These are phyloP conservation scores for Tromatobia lineatoria DNA, from an alignment of 2,888 invertebrate species.

Conservation along the genomic window DNA sequence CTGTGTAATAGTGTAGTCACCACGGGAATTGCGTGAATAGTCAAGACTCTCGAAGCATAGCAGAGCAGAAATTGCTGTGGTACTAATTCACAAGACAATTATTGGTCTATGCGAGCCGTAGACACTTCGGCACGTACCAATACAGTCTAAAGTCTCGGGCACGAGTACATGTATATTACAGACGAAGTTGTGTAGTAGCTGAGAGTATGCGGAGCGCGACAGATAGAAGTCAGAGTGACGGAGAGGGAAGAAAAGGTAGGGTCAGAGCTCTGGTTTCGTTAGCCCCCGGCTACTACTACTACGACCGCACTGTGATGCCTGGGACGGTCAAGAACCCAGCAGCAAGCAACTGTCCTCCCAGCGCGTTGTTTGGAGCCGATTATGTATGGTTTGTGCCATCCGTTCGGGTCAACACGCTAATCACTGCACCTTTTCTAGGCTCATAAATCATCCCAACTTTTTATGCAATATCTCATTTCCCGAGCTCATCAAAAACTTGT, in stretches of 20 bases:
- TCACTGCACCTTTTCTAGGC: background rate
- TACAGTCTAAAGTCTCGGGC: conserved; percentile 7
- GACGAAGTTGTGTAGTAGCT: background rate
- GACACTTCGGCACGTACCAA: conserved; percentile 47
- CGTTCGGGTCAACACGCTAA: conserved; percentile 25
- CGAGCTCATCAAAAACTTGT: background rate
- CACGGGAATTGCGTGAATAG: conserved; percentile 13
- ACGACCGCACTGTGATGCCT: conserved; percentile 60
- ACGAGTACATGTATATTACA: background rate
- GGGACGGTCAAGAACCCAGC: conserved; percentile 77
- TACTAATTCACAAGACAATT: conserved; percentile 39
- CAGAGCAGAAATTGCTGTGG: conserved; percentile 21
- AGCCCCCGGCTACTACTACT: conserved; percentile 69
- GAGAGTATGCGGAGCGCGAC: conserved; percentile 5
- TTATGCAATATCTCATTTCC: conserved; percentile 4
- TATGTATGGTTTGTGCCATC: conserved; percentile 9
- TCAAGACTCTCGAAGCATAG: background rate
- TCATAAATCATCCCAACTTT: background rate
- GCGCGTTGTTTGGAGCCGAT: conserved; percentile 5
- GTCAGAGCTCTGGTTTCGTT: conserved; percentile 78
- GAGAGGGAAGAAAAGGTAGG: conserved; percentile 54
- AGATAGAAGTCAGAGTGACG: background rate
- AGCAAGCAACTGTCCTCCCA: conserved; percentile 13
- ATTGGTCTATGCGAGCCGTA: conserved; percentile 41
- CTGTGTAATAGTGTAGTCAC: conserved; percentile 5